Percentiles rank a stretch among this genome's conserved stretches.
phyloP scores from a whole-genome alignment of 2,888 invertebrate genomes.

The Nomada ruficornis region DNA sequence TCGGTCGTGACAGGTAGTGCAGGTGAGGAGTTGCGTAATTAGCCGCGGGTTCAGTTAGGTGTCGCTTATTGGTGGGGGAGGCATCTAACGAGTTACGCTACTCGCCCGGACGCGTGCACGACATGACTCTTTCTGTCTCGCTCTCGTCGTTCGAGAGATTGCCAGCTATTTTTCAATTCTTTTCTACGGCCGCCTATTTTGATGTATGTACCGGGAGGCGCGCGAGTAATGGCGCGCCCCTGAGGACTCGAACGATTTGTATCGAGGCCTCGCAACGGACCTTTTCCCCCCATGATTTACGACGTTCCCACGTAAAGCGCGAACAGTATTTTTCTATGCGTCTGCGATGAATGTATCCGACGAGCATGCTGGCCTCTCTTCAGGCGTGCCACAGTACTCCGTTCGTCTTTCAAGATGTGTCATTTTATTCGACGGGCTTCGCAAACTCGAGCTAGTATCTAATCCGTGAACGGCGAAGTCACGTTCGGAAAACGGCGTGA shows the following conservation, averaged over 20 bases:
- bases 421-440: too few species aligned
- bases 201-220: background rate
- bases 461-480: background rate
- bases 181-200: constrained; percentile 16
- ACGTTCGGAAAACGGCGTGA: background rate
- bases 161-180: constrained; percentile 25
- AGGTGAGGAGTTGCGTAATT: constrained; percentile 67
- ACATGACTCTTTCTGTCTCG: background rate
- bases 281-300: constrained; percentile 32
- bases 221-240: constrained; percentile 22
- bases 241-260: constrained; percentile 27
- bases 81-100: constrained; percentile 51
- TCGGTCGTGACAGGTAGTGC: constrained; percentile 57
- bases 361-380: background rate
- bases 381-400: background rate
- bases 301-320: constrained; percentile 35
- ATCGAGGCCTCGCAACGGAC: background rate
- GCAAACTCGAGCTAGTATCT: background rate
- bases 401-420: background rate
- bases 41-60: constrained; percentile 64
- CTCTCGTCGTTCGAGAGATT: constrained; percentile 2
- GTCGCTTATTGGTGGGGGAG: constrained; percentile 53
- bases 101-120: constrained; percentile 8
- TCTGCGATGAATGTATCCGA: background rate
- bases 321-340: constrained; percentile 23